A percentile compares a stretch with the other conserved stretches of the same genome.
Evolutionary conservation across 1,140 invertebrate genomes (phyloP).

Genomic region (Rhyzopertha dominica): DNA sequence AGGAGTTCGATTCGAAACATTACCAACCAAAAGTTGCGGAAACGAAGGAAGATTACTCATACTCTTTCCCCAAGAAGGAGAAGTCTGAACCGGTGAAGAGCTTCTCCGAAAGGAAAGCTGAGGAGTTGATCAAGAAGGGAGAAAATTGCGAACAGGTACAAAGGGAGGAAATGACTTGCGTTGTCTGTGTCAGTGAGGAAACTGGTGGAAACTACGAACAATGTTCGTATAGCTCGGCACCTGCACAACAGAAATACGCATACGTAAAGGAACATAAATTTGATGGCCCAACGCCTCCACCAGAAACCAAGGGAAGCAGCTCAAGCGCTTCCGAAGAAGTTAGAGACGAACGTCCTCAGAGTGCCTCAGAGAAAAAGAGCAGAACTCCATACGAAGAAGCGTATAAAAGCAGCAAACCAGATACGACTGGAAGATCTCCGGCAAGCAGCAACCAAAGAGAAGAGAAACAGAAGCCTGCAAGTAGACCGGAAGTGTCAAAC

Average conservation of each 20-base stretch:
- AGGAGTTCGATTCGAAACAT: constrained; percentile 20
- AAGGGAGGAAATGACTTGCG: constrained; percentile 60
- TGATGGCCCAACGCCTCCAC: constrained; percentile 49
- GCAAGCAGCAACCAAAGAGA: no score
- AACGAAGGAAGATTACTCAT: constrained; percentile 27
- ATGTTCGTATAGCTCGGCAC: constrained; percentile 62
- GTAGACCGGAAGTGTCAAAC: background rate
- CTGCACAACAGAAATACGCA: constrained; percentile 65
- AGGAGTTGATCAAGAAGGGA: constrained; percentile 53
- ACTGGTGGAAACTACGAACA: constrained; percentile 66
- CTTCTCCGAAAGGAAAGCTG: constrained; percentile 52
- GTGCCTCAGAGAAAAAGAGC: background rate
- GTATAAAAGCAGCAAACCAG: background rate
- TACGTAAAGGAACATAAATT: constrained; percentile 57
- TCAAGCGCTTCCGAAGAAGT: constrained; percentile 12
- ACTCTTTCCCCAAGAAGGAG: constrained; percentile 27
- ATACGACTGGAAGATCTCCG: background rate
- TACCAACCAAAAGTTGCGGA: constrained; percentile 31
- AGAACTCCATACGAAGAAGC: background rate
- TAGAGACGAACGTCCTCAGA: background rate
- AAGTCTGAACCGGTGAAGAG: constrained; percentile 31
- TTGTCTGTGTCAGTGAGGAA: constrained; percentile 60
- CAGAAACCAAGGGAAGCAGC: constrained; percentile 25
- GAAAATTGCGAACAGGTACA: constrained; percentile 57
- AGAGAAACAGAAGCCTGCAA: no score